Evolutionary conservation across 2,113 vertebrate species (phyloP).

Genomic region (Gopherus flavomarginatus): DNA sequence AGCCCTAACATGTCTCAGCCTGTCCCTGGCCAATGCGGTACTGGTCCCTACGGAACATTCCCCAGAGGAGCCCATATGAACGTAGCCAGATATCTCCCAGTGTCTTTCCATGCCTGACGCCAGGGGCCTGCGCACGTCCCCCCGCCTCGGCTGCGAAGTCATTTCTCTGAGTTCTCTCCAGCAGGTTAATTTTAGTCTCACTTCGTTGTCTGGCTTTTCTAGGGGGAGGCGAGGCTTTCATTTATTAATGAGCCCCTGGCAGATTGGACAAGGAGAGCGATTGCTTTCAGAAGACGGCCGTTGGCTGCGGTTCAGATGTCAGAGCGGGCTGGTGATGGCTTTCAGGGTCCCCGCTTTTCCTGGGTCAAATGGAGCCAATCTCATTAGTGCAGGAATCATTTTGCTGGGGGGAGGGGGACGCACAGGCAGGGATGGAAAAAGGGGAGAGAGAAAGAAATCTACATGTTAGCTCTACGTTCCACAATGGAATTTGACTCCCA

Average conservation of each 20-base stretch:
- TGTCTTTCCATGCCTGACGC: not conserved
- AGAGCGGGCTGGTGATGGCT: fast-evolving
- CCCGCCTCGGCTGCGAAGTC: not conserved
- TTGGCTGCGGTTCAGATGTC: not conserved
- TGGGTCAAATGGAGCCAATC: not conserved
- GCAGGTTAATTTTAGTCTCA: constrained; percentile 41
- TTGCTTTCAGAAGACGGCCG: constrained; percentile 17
- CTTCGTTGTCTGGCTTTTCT: not conserved
- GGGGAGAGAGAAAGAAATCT: not conserved
- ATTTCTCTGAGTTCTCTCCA: not conserved
- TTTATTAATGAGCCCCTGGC: not conserved
- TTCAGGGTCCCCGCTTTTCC: fast-evolving
- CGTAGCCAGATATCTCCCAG: not conserved
- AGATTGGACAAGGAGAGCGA: not conserved
- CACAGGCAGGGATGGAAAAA: not conserved
- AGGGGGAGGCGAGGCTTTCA: not conserved
- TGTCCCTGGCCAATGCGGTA: not conserved
- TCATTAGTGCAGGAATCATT: constrained; percentile 43
- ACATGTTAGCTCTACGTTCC: not conserved
- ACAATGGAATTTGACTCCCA: not conserved
- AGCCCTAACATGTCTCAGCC: not conserved
- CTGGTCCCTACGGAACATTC: not conserved
- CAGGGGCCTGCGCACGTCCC: too few species aligned
- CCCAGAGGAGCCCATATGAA: not conserved
- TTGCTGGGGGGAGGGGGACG: not conserved